Evolutionary conservation across 2,888 invertebrate species (phyloP), one percentile per base, ranked within the genome.

Genomic region (Gymnocheta viridis): DNA sequence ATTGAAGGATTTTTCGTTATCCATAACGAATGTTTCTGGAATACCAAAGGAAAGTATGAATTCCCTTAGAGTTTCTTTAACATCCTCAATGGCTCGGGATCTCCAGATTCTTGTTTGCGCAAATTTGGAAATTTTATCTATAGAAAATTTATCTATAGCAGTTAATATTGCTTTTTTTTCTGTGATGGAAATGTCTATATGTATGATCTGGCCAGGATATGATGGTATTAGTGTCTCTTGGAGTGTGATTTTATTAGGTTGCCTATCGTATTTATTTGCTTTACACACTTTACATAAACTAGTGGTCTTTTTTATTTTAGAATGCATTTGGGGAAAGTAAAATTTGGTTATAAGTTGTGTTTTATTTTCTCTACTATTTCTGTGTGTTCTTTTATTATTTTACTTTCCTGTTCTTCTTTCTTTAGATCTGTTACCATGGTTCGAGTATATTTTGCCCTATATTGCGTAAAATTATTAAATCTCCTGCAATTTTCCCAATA

Each of bases 401-500:
- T 10, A 10, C 32, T 54, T 58, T 67, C 32, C 14, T 44, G 41
- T 47, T 79, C 78, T 51, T 79, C 35, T 19, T 60, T 17, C 4
- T 17, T 35, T 32, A 32, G 4, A 32, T 32, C 32, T 32, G 32
- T 32, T 32, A 32, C 32, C 32, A 32, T 32, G 32, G 32, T 32
- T 32, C 32, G 32, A 32, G 32, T 32, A 32, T 32, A 32, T 32
- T 32, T 32, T 32, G 32, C 32, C 10, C 38, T 62, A 38, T 62
- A 62, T 22, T 41, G 62, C 12, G 51, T 69, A 78, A 78, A 78
- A 35, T 78, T 24, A 27, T 32, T 66, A 79, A 27, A 72, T 29
- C 41, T 79, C 79, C 24, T 70, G 82, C n/a, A 77, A 35, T 72
- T 72, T 76, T 58, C 66, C 72, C 14, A 82, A 19, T 24, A 77